A percentile compares a stretch with the other conserved stretches of the same genome.
Conservation (phyloP, 2,888 invertebrate genomes). For the Drosophila ezoana region DNA sequence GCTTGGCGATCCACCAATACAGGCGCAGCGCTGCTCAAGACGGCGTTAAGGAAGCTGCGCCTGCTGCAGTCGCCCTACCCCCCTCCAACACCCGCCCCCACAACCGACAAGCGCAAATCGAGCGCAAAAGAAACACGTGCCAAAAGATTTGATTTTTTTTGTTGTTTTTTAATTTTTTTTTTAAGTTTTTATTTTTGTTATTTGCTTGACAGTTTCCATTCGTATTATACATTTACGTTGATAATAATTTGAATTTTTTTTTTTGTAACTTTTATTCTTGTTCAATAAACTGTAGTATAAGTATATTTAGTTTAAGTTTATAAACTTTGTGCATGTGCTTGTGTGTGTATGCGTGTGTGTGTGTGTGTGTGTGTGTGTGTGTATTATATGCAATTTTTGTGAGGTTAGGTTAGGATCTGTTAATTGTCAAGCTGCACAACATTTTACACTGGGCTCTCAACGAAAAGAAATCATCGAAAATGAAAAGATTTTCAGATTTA, state of each 20-base stretch:
- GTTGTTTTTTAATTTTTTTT: slow-evolving; percentile 39
- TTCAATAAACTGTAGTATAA: slow-evolving; percentile 60
- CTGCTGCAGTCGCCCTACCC: not conserved
- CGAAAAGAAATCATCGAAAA: slow-evolving; percentile 29
- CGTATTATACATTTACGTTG: slow-evolving; percentile 61
- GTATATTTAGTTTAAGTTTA: slow-evolving; percentile 53
- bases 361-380: slow-evolving; percentile 21
- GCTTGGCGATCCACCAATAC: slow-evolving; percentile 14
- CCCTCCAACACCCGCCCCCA: not conserved
- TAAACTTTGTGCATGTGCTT: slow-evolving; percentile 45
- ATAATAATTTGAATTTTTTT: slow-evolving; percentile 43
- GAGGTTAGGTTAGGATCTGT: slow-evolving; percentile 30
- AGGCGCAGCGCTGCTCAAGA: slow-evolving; percentile 5
- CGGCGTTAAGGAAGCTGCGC: slow-evolving; percentile 35
- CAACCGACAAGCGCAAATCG: not conserved
- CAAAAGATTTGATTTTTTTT: slow-evolving; percentile 12
- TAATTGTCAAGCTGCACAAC: slow-evolving; percentile 45
- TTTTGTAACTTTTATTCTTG: slow-evolving; percentile 25
- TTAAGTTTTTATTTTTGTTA: slow-evolving; percentile 52
- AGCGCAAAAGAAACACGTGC: slow-evolving; percentile 49
- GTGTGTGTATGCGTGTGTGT: slow-evolving; percentile 6
- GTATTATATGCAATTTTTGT: slow-evolving; percentile 21
- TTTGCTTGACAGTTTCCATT: slow-evolving; percentile 69
- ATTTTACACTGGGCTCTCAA: slow-evolving; percentile 69
- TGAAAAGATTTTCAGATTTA: slow-evolving; percentile 23